phyloP scores from a whole-genome alignment of 1,140 invertebrate genomes.

The Sweltsa coloradensis region DNA sequence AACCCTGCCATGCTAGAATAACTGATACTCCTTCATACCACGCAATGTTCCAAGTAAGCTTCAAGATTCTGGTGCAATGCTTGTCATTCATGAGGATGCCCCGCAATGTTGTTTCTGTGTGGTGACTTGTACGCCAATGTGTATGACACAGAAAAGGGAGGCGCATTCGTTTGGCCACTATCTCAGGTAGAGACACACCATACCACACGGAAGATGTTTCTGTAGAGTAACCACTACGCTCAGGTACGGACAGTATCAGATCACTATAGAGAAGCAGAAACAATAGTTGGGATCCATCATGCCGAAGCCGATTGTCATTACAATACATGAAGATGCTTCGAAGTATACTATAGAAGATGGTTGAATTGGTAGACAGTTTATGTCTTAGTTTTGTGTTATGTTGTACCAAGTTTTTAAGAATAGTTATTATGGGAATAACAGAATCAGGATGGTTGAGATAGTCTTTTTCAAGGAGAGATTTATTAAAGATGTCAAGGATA shows the following conservation, averaged over 20 bases:
- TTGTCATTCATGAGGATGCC: slow-evolving; percentile 18
- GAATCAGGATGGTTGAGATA: slow-evolving; percentile 49
- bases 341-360: slow-evolving; percentile 39
- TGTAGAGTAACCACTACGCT: slow-evolving; percentile 22
- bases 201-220: slow-evolving; percentile 15
- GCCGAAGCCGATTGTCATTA: slow-evolving; percentile 34
- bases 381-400: slow-evolving; percentile 34
- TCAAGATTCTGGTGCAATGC: slow-evolving; percentile 28
- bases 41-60: slow-evolving; percentile 38
- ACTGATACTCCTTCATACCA: slow-evolving; percentile 31
- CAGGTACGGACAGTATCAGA: slow-evolving; percentile 27
- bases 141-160: slow-evolving; percentile 34
- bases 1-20: slow-evolving; percentile 20
- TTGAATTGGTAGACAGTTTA: slow-evolving; percentile 33
- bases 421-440: slow-evolving; percentile 42
- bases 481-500: slow-evolving; percentile 27
- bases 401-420: slow-evolving; percentile 42
- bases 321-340: slow-evolving; percentile 45
- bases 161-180: slow-evolving; percentile 30
- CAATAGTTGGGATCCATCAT: slow-evolving; percentile 32
- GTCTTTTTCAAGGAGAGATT: slow-evolving; percentile 37
- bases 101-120: slow-evolving; percentile 24
- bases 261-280: slow-evolving; percentile 35
- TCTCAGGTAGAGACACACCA: slow-evolving; percentile 33
- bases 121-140: slow-evolving; percentile 34